phyloP scores from a whole-genome alignment of 1,140 invertebrate genomes.

The Trinorchestia longiramus region DNA sequence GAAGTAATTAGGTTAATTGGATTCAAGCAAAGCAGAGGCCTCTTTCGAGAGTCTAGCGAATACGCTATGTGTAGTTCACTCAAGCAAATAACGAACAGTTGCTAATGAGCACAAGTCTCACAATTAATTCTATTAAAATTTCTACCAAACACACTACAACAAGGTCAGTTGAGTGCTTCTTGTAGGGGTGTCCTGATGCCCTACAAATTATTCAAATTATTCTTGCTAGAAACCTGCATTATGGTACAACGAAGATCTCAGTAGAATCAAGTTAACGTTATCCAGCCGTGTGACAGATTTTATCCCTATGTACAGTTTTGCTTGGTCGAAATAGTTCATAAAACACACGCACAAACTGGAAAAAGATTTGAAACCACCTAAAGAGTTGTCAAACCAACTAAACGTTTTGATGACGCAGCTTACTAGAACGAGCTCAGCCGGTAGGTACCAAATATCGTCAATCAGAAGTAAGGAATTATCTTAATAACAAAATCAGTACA shows the following conservation, averaged over 20 bases:
- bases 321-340: background rate
- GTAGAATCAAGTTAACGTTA: background rate
- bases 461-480: no score
- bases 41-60: no score
- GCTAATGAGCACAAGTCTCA: background rate
- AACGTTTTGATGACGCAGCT: no score
- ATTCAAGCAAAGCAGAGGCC: no score
- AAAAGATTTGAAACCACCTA: background rate
- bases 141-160: background rate
- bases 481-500: no score
- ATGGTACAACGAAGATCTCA: background rate
- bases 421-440: no score
- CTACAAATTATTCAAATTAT: background rate
- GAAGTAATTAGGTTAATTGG: no score
- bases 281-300: background rate
- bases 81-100: background rate
- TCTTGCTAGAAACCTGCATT: background rate
- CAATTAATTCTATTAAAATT: background rate
- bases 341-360: background rate
- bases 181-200: no score
- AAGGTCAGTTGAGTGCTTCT: background rate
- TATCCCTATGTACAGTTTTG: background rate
- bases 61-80: background rate
- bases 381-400: no score
- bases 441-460: no score